Evolutionary conservation across 2,113 vertebrate species (phyloP), one percentile per base, ranked within the genome.

Genomic region (Amphilophus citrinellus): DNA sequence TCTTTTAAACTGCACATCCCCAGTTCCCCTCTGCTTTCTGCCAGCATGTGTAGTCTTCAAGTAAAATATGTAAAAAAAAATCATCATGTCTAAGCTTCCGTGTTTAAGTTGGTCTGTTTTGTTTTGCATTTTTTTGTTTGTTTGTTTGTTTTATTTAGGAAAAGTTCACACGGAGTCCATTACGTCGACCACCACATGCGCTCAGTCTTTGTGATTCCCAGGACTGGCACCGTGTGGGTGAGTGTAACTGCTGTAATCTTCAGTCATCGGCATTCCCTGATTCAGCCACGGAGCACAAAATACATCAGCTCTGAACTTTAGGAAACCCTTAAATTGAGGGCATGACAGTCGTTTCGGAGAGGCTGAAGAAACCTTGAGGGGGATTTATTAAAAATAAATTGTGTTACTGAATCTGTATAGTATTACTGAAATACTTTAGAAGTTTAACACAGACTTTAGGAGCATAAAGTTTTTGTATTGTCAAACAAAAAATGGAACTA

Each of bases 201-300:
- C 84, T 92, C 97, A 9, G 92, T 97, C 66, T 98, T 98, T 30
- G 94, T 97, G 8, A 90, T 97, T 57, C 97, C 98, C 9, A 95
- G 98, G 81, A 97, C 95, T 71, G 95, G 95, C 73, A 97, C 97
- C 0, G 88, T 99, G 76, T 99, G 98, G 98, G 98, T 99, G 93
- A 97, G 98, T 88, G 68, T 15, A 7, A 13, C 15, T 57, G 15
- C 14, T 35, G 2, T 30, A 10, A 50, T 37, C 61, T 35, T 58
- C 77, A 75, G 37, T 83, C 32, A 22, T 14, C 18, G 17, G 3
- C 53, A 2, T 44, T 53, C 56, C 2, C 6, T 20, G 18, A 53
- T 4, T 68, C 39, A 60, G 39, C 44, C 18, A 20, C 6, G 14
- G 17, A 58, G 37, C 27, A 73, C 47, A 73, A 53, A 73, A 53